Percentiles rank a stretch among this genome's conserved stretches.
These are phyloP conservation scores for Agonopterix subpropinquella DNA, from an alignment of 2,888 invertebrate species.

Conservation along the genomic window DNA sequence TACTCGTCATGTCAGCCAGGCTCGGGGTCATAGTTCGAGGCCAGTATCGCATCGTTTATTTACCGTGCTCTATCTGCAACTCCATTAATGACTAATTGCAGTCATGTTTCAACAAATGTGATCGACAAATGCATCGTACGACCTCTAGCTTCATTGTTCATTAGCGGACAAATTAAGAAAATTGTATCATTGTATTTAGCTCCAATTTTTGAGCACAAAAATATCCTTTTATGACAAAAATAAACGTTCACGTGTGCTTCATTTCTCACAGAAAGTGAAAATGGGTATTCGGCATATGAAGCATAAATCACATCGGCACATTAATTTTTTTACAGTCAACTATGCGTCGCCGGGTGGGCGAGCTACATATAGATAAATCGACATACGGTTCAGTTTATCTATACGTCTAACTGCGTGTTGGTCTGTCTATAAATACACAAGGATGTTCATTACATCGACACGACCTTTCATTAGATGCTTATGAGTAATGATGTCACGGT, in stretches of 20 bases:
- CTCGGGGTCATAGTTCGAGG: background rate
- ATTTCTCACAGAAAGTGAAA: background rate
- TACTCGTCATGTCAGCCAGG: background rate
- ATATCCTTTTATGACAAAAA: background rate
- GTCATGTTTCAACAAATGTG: no score
- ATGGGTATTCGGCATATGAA: constrained; percentile 6
- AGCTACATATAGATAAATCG: constrained; percentile 47
- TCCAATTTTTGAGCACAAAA: background rate
- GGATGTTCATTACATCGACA: constrained; percentile 38
- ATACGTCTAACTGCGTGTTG: constrained; percentile 31
- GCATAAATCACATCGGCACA: constrained; percentile 27
- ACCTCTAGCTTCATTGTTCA: no score
- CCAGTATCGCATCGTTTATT: constrained; percentile 1
- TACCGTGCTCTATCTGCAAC: background rate
- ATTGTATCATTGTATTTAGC: background rate
- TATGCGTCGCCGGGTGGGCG: constrained; percentile 20
- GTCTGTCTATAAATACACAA: constrained; percentile 58
- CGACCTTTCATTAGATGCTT: constrained; percentile 37
- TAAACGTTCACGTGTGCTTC: background rate
- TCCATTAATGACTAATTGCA: no score
- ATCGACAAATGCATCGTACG: no score
- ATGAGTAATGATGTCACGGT: constrained; percentile 22
- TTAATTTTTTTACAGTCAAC: constrained; percentile 20
- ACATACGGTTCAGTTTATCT: constrained; percentile 11
- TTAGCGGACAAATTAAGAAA: background rate